Base-by-base conservation (phyloP, 2,888 invertebrate genomes). In the Chaetogeoica ovagalla region DNA sequence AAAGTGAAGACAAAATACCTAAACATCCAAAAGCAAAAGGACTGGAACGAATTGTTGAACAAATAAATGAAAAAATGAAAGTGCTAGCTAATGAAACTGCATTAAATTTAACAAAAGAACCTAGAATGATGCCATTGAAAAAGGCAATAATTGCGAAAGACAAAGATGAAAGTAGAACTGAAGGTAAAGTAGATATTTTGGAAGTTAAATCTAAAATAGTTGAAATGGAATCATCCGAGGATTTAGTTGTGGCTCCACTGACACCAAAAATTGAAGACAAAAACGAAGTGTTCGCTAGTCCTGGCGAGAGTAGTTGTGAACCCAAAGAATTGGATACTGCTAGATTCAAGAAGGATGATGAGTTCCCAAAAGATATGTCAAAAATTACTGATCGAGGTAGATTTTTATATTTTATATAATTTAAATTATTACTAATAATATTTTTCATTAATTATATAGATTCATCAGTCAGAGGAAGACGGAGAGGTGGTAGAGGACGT, bases 391-490 rank as follows among this genome's bases (percentile, higher is more conserved):
- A 73, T n/a, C 23, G 52, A 81, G 71, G 81, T 81, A 69, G 52
- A 62, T 23, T 63, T 69, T 62, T 3, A 73, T 23, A 30, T 62
- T 2, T 19, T 5, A 21, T 70, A 63, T 59, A 19, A 11, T 69
- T 39, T 70, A 19, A 11, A 48, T 37, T 23, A n/a, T 71, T n/a
- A 48, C 23, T 19, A 52, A n/a, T 65, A 52, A 71, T 43, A n/a
- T 21, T 15, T 69, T 68, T 30, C 2, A 55, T 21, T n/a, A 37
- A 48, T 76, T 69, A 11, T 43, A 69, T 21, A 70, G 87, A 82
- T 88, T 88, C 82, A 87, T 88, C 73, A 82, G 89, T 84, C 88
- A 88, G 48, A 88, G 87, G 70, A 87, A 85, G 70, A 86, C 85
- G 68, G 87, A 87, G 84, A 88, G 87, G 79, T 88, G 89, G 82